Evolutionary conservation across 2,888 invertebrate species (phyloP).

Genomic region (Plagiodera versicolora): DNA sequence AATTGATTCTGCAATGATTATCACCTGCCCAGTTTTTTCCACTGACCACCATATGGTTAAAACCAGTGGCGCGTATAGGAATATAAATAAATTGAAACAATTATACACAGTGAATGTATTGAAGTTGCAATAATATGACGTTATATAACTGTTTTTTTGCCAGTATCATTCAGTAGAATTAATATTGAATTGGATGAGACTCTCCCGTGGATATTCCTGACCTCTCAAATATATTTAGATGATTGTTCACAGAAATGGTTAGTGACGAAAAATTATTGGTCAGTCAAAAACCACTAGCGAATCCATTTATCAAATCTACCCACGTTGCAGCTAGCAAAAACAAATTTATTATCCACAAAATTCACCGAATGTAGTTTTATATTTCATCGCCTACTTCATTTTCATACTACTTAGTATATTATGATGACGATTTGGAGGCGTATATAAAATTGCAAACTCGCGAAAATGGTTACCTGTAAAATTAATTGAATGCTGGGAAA

Average conservation of each 20-base stretch:
- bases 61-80: too few species aligned
- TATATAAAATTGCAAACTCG: slow-evolving; percentile 41
- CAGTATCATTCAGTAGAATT: too few species aligned
- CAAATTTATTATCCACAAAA: slow-evolving; percentile 41
- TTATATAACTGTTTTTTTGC: too few species aligned
- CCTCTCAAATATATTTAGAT: too few species aligned
- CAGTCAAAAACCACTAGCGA: background rate
- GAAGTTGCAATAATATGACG: too few species aligned
- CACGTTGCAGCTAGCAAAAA: slow-evolving; percentile 22
- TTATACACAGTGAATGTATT: too few species aligned
- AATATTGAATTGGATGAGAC: too few species aligned
- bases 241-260: background rate
- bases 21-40: background rate
- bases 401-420: slow-evolving; percentile 37
- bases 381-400: slow-evolving; percentile 36
- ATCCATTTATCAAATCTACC: slow-evolving; percentile 25
- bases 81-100: too few species aligned
- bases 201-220: too few species aligned
- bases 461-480: slow-evolving; percentile 11
- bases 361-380: slow-evolving; percentile 44
- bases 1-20: background rate
- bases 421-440: slow-evolving; percentile 19
- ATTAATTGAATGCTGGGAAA: too few species aligned
- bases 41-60: background rate
- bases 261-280: background rate